phyloP scores from a whole-genome alignment of 2,113 vertebrate species.

The Morone saxatilis region DNA sequence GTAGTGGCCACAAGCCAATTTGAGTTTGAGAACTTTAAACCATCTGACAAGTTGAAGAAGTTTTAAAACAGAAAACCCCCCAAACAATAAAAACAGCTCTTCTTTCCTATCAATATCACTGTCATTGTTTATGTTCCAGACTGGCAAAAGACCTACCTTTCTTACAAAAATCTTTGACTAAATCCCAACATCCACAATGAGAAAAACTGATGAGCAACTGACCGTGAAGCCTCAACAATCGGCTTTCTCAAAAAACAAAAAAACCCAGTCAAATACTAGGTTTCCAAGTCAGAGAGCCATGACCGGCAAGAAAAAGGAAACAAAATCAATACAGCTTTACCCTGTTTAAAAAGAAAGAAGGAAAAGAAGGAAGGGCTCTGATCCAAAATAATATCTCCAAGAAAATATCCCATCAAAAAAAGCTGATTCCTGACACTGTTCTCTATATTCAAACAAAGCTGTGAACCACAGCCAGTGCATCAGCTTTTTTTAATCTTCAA shows the following conservation, averaged over 20 bases:
- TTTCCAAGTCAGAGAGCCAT: slow-evolving; percentile 29
- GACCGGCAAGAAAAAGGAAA: slow-evolving; percentile 37
- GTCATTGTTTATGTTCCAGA: not conserved
- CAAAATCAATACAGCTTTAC: slow-evolving; percentile 33
- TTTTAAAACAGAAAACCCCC: not conserved
- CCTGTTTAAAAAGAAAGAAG: slow-evolving; percentile 3
- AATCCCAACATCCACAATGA: slow-evolving; percentile 20
- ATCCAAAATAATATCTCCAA: slow-evolving; percentile 3
- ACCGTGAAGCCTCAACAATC: slow-evolving; percentile 3
- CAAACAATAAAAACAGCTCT: not conserved
- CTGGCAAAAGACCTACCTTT: not conserved
- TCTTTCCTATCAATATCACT: not conserved
- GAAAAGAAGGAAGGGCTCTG: not conserved
- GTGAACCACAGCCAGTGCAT: not conserved
- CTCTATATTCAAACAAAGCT: slow-evolving; percentile 12
- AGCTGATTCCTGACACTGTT: not conserved
- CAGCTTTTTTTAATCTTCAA: not conserved
- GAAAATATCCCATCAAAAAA: not conserved
- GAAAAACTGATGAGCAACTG: slow-evolving; percentile 19
- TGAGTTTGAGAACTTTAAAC: too few relatives aligned
- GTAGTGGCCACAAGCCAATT: too few relatives aligned
- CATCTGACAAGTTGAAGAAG: not conserved
- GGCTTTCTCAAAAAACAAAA: not conserved
- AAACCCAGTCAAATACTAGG: slow-evolving; percentile 3
- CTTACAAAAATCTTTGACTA: not conserved